These are phyloP conservation scores for Matsumurasca onukii DNA, from an alignment of 1,140 invertebrate genomes.

Conservation along the genomic window DNA sequence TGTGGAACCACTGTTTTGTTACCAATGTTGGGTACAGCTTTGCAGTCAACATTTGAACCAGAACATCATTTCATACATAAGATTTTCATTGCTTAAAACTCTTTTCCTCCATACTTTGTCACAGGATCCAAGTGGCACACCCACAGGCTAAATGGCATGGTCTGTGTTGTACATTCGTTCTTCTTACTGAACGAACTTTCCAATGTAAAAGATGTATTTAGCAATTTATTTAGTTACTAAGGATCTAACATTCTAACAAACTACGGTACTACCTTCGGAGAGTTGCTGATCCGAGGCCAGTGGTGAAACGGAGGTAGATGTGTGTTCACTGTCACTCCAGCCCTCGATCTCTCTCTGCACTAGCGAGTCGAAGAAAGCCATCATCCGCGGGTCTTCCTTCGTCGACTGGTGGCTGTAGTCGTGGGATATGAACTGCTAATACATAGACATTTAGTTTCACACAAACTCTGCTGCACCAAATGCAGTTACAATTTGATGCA, in stretches of 20 bases:
- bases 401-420: slow-evolving; percentile 82
- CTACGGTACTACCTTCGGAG: slow-evolving; percentile 13
- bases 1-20: no score
- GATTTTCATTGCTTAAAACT: no score
- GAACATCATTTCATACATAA: no score
- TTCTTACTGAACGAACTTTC: neutral
- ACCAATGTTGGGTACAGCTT: no score
- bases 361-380: slow-evolving; percentile 94
- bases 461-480: no score
- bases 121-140: neutral
- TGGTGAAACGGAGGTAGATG: neutral
- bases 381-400: slow-evolving; percentile 90
- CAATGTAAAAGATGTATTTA: neutral
- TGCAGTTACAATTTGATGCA: no score
- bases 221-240: no score
- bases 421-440: slow-evolving; percentile 66
- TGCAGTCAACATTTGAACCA: no score
- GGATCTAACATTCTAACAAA: no score
- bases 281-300: slow-evolving; percentile 5
- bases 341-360: slow-evolving; percentile 55
- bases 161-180: neutral
- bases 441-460: no score
- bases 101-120: neutral
- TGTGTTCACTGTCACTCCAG: slow-evolving; percentile 28
- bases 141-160: neutral